These are phyloP conservation scores for Hippolais icterina DNA, from an alignment of 2,113 vertebrate species.

Conservation along the genomic window DNA sequence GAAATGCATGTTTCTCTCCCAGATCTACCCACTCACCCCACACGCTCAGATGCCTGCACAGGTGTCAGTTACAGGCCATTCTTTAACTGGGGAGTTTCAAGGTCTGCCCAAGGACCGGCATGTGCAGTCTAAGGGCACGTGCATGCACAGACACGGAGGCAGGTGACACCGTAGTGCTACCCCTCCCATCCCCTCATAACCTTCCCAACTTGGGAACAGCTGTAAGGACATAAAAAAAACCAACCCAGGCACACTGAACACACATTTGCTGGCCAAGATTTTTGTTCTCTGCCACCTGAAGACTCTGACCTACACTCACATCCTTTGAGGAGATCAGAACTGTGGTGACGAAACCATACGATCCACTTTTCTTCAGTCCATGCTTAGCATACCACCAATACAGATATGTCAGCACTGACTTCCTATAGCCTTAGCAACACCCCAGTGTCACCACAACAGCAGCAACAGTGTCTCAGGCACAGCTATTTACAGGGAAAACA, in stretches of 20 bases:
- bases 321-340: not conserved
- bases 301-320: not conserved
- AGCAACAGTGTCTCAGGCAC: not conserved
- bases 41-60: not conserved
- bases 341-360: fast-evolving
- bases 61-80: not conserved
- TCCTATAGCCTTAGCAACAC: not conserved
- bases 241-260: fast-evolving
- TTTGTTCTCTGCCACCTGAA: not conserved
- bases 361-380: not conserved
- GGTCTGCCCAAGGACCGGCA: not conserved
- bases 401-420: not conserved
- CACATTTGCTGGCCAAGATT: not conserved
- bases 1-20: not conserved
- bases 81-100: not conserved
- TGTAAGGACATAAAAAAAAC: not conserved
- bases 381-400: not conserved
- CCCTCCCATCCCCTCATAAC: not conserved
- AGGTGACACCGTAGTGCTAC: not conserved
- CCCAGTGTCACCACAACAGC: not conserved
- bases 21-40: not conserved
- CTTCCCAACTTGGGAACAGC: not conserved
- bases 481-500: slow-evolving; percentile 50
- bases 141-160: not conserved
- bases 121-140: not conserved